Percentiles rank a stretch among this genome's conserved stretches.
Conservation (phyloP, 2,888 invertebrate genomes). For the Plagodis dolabraria region DNA sequence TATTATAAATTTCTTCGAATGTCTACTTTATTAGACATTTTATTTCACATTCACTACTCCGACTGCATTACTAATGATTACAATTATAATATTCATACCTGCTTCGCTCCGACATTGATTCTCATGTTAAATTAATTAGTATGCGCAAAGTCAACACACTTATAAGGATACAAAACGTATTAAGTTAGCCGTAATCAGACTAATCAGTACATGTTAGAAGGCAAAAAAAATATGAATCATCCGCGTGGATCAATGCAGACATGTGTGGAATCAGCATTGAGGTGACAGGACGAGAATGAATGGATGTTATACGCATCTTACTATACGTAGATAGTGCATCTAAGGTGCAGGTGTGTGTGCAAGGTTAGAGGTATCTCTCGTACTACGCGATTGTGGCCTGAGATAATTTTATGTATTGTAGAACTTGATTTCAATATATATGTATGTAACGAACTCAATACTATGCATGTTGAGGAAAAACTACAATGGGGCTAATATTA, state of each 20-base stretch:
- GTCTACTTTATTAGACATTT: slow-evolving; percentile 27
- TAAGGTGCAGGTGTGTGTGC: slow-evolving; percentile 61
- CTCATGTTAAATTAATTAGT: slow-evolving; percentile 28
- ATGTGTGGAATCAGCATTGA: slow-evolving; percentile 51
- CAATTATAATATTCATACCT: slow-evolving; percentile 27
- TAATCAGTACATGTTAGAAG: slow-evolving; percentile 41
- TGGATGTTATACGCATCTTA: slow-evolving; percentile 40
- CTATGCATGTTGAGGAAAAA: slow-evolving; percentile 36
- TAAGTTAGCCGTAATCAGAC: slow-evolving; percentile 40
- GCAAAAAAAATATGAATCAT: slow-evolving; percentile 54
- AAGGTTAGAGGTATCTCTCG: slow-evolving; percentile 67
- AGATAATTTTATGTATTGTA: slow-evolving; percentile 61
- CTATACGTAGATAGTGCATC: slow-evolving; percentile 43
- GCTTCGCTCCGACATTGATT: slow-evolving; percentile 25
- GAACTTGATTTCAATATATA: slow-evolving; percentile 42
- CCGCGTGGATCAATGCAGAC: slow-evolving; percentile 46
- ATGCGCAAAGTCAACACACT: slow-evolving; percentile 32
- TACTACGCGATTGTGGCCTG: slow-evolving; percentile 56
- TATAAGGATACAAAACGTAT: slow-evolving; percentile 43
- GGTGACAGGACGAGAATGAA: slow-evolving; percentile 55
- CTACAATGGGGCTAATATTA: slow-evolving; percentile 33
- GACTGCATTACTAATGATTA: slow-evolving; percentile 23
- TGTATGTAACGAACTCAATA: slow-evolving; percentile 21
- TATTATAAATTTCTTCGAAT: slow-evolving; percentile 17
- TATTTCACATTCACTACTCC: slow-evolving; percentile 21